Evolutionary conservation across 2,888 invertebrate genomes (phyloP).

Genomic region (Metacarcinus magister): DNA sequence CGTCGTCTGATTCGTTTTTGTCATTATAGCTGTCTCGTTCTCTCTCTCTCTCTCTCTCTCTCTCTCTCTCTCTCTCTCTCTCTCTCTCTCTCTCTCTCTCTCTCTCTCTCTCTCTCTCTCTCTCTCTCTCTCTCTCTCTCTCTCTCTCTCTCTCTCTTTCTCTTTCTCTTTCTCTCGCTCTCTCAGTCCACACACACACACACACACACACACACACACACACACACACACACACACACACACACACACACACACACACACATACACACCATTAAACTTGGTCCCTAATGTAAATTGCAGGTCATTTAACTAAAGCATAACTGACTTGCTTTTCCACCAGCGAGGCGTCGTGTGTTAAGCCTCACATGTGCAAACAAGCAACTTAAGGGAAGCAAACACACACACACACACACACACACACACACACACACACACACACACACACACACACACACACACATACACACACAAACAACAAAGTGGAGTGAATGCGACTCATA

Average conservation of each 20-base stretch:
- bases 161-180: conserved; percentile 32
- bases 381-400: not conserved
- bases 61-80: not conserved
- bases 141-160: conserved; percentile 47
- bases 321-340: not conserved
- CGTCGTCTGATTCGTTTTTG: not conserved
- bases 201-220: not conserved
- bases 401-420: not conserved
- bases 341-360: not conserved
- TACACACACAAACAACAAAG: not conserved
- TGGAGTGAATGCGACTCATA: too few species aligned
- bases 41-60: not conserved
- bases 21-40: not conserved
- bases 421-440: too few species aligned
- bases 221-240: not conserved
- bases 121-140: conserved; percentile 11
- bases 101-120: conserved; percentile 45
- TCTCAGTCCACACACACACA: conserved; percentile 30
- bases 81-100: conserved; percentile 39
- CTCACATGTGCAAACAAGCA: not conserved
- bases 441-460: too few species aligned
- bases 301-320: conserved; percentile 28
- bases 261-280: conserved; percentile 15
- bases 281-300: conserved; percentile 3
- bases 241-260: conserved; percentile 31